Base-by-base conservation (phyloP, 2,113 vertebrate genomes). In the Rhynchopsitta pachyrhyncha region DNA sequence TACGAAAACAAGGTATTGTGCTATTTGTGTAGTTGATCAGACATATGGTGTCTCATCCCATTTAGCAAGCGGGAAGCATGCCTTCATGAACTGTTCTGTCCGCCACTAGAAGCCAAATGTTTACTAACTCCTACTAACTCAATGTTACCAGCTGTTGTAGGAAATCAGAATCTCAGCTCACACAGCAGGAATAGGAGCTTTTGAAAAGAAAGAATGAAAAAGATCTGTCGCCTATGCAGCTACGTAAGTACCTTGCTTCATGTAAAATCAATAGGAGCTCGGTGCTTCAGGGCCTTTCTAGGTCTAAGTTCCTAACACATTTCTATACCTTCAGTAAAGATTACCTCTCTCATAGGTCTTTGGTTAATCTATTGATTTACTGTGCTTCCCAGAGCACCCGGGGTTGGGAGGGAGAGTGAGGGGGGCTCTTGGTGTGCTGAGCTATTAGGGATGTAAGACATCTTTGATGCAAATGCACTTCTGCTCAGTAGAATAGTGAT, bases 401-500 rank as follows among this genome's bases (percentile, higher is more conserved):
- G 49, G 3, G 16, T 25, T 85, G 60, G 44, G 92, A 66, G 28
- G 39, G 59, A 52, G 41, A 75, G 73, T 1, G 10, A 74, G 66
- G 75, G 60, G 10, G 0, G 55, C 47, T 71, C 53, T 69, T 85
- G 71, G 53, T 88, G 59, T 76, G 57, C 79, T 69, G 79, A 78
- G 44, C 82, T 87, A 0, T 39, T 35, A 70, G 53, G 42, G 63
- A 37, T 52, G 68, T 66, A 22, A 92, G 79, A 69, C 49, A 66
- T 82, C 68, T 88, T 76, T 35, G 22, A 95, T 90, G 83, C 92
- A 88, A 94, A 89, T 86, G 25, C 73, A 70, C 73, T 97, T 90
- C 49, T 84, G 76, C 96, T 91, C 77, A 52, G 66, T 47, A 24
- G 94, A 95, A 97, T 95, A 93, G 47, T 39, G 91, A 95, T 96